Percentiles rank a stretch among this genome's conserved stretches.
phyloP scores from a whole-genome alignment of 2,797 vertebrate genomes.

The Erethizon dorsatum region DNA sequence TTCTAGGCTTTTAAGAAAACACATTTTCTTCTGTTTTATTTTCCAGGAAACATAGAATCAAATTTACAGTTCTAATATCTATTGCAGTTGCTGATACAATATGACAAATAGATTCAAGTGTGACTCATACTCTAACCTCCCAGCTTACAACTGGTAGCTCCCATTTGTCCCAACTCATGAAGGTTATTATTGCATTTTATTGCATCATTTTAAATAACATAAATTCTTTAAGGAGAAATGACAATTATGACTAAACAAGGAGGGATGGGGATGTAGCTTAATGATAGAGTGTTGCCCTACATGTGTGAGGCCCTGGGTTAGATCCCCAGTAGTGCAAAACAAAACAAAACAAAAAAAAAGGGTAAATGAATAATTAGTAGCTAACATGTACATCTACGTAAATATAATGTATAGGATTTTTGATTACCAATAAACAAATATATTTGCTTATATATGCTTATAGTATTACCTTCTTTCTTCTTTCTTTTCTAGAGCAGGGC shows the following conservation, averaged over 20 bases:
- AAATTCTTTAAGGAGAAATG: slow-evolving; percentile 36
- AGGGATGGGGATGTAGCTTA: not conserved
- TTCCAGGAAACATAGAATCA: not conserved
- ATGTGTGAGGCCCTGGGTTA: not conserved
- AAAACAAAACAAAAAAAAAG: not conserved
- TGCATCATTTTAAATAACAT: slow-evolving; percentile 8
- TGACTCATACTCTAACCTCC: not conserved
- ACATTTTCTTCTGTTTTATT: slow-evolving; percentile 14
- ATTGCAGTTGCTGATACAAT: not conserved
- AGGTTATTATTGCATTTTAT: slow-evolving; percentile 5
- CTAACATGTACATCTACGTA: not conserved
- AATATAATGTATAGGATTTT: not conserved
- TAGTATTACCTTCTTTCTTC: not conserved
- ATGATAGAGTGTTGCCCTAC: too few species aligned
- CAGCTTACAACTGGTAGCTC: not conserved
- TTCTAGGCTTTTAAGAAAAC: slow-evolving; percentile 10
- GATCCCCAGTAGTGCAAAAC: not conserved
- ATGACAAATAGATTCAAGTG: not conserved
- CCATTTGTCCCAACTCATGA: not conserved
- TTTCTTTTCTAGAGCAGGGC: not conserved
- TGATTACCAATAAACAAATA: not conserved
- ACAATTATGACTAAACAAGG: not conserved
- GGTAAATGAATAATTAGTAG: not conserved
- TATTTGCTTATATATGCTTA: not conserved
- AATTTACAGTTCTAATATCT: not conserved